Conservation (phyloP, 2,888 invertebrate species). For the Apamea anceps region DNA sequence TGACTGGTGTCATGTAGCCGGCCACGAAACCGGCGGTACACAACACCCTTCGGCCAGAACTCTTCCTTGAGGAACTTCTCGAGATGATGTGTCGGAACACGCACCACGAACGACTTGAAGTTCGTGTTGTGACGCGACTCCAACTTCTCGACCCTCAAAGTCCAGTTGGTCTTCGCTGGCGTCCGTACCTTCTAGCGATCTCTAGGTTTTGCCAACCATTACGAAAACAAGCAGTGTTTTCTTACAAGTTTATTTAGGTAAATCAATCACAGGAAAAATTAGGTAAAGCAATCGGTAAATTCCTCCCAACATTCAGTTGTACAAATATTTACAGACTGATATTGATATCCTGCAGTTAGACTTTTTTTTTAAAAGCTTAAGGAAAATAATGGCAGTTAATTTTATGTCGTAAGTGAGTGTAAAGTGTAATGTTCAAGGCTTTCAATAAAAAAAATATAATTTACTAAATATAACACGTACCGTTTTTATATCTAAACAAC, state of each 20-base stretch:
- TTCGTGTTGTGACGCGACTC: too few species aligned
- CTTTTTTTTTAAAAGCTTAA: not conserved
- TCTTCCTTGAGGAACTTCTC: too few species aligned
- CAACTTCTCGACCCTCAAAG: too few species aligned
- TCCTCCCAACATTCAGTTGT: not conserved
- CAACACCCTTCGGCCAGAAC: too few species aligned
- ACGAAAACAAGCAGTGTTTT: not conserved
- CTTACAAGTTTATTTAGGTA: not conserved
- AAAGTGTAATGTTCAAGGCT: conserved; percentile 10
- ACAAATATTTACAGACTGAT: not conserved
- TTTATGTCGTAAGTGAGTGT: not conserved
- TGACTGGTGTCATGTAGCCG: too few species aligned
- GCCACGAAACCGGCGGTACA: too few species aligned
- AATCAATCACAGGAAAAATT: too few species aligned
- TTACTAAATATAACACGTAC: conserved; percentile 12
- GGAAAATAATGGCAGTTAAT: not conserved
- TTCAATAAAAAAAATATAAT: conserved; percentile 13
- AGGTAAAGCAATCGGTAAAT: too few species aligned
- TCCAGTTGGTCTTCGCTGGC: too few species aligned
- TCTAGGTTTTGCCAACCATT: not conserved
- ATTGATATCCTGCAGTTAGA: not conserved
- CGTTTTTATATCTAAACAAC: conserved; percentile 6
- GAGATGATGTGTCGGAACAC: too few species aligned
- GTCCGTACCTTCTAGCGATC: not conserved
- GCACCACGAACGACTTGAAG: too few species aligned